Base-by-base conservation (phyloP, 35 echinoderm and acorn worm species). In the Eucidaris tribuloides region DNA sequence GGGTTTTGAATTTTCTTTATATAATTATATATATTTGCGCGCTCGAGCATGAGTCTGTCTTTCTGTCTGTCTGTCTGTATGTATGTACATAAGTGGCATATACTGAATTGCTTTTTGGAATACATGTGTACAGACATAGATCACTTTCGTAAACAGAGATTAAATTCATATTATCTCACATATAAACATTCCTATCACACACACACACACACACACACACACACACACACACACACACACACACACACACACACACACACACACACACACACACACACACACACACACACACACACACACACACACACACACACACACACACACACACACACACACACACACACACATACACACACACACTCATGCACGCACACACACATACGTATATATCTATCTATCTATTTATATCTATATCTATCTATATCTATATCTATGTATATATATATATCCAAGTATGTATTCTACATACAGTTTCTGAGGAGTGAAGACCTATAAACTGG, bases 361-460 rank as follows among this genome's bases (percentile, higher is more conserved):
- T 18, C 31, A 68, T 68, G 34, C 31, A 68, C 22, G 34, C 31
- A 68, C 31, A 68, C 31, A 68, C 31, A 68, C 31, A 68, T 68
- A 68, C 31, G 29, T 29, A 68, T 68, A 68, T 68, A 68, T 68
- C n/a, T n/a, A n/a, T n/a, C n/a, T n/a, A n/a, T n/a, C n/a, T n/a
- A n/a, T n/a, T n/a, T n/a, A n/a, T n/a, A n/a, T n/a, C n/a, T n/a
- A n/a, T n/a, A n/a, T n/a, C n/a, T n/a, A n/a, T n/a, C n/a, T n/a
- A n/a, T n/a, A n/a, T n/a, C n/a, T n/a, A n/a, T n/a, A n/a, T n/a
- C n/a, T n/a, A n/a, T n/a, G n/a, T n/a, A n/a, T n/a, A 68, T 68
- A 68, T 68, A 68, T 68, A 68, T 68, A 68, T 68, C 11, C 31
- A 68, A 18, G 34, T 68, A 68, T 11, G 14, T 18, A 18, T 18